Base-by-base conservation (phyloP, 2,797 vertebrate species). In the Sparus aurata region DNA sequence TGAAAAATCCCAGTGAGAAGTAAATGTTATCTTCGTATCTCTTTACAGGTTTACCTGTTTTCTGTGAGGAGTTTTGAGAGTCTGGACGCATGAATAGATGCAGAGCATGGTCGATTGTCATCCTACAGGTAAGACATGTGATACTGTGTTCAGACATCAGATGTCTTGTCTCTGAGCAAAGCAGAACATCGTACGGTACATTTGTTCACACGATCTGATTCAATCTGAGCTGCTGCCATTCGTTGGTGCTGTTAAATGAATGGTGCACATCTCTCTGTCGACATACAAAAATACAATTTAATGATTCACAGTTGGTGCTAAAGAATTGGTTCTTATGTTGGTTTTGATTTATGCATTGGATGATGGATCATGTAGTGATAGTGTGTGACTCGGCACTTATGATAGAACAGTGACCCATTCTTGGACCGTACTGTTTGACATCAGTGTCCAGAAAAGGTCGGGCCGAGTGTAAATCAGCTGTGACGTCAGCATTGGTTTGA, bases 41-140 rank as follows among this genome's bases (percentile, higher is more conserved):
- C 41, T 65, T 64, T 18, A 22, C 85, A 90, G 85, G 62, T 82
- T 69, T 7, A 55, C 60, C 11, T 55, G 70, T 27, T 34, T 63
- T 69, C 65, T 62, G 52, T 58, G 78, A 77, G 43, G 77, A 77
- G 27, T 50, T 45, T 61, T 59, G 30, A 61, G 62, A 43, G 59
- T 73, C 69, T 68, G 73, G 80, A 76, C 57, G 52, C 79, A 89
- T 91, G 87, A 90, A 65, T 50, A 85, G 69, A 75, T 67, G 75
- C 74, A 65, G 71, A 80, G 66, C 70, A 61, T 79, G 78, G 54
- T 80, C 60, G 80, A 17, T 46, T 46, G 57, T 85, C 85, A 72
- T 78, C 80, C 67, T 41, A 73, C 78, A 89, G 91, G 94, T 95
- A 87, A 93, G 85, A 57, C 30, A 12, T 13, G 13, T 9, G 7